Evolutionary conservation across 1,140 invertebrate genomes (phyloP).

Genomic region (Megathymus violae): DNA sequence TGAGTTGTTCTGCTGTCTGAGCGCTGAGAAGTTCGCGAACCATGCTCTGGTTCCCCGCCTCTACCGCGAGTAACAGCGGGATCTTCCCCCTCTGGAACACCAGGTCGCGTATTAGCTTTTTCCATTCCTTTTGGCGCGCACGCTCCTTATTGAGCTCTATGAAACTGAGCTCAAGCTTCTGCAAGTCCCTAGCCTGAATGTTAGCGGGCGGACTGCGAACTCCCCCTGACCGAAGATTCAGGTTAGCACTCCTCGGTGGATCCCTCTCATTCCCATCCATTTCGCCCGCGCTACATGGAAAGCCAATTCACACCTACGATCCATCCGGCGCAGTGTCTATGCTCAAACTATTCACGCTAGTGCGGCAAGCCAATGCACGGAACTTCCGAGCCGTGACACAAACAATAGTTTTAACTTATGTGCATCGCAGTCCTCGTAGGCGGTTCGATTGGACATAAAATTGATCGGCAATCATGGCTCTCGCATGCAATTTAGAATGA

Average conservation of each 20-base stretch:
- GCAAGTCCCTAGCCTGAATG: slow-evolving; percentile 64
- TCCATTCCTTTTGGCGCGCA: slow-evolving; percentile 83
- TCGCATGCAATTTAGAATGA: slow-evolving; percentile 51
- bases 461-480: slow-evolving; percentile 65
- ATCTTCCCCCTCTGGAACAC: slow-evolving; percentile 94
- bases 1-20: slow-evolving; percentile 91
- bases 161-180: slow-evolving; percentile 80
- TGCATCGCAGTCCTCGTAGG: slow-evolving; percentile 65
- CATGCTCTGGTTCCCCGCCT: slow-evolving; percentile 96
- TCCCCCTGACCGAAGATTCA: slow-evolving; percentile 49
- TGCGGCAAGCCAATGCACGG: slow-evolving; percentile 67
- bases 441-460: slow-evolving; percentile 63
- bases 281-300: slow-evolving; percentile 25
- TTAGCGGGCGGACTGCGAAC: slow-evolving; percentile 60
- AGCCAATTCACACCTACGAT: slow-evolving; percentile 48
- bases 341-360: slow-evolving; percentile 64
- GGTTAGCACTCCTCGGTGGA: slow-evolving; percentile 59
- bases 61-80: slow-evolving; percentile 95
- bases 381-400: slow-evolving; percentile 65
- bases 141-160: slow-evolving; percentile 84
- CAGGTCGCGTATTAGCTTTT: slow-evolving; percentile 83
- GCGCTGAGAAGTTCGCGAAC: slow-evolving; percentile 94
- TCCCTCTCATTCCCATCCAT: slow-evolving; percentile 65
- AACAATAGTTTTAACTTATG: slow-evolving; percentile 66
- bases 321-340: slow-evolving; percentile 59